A percentile compares a stretch with the other conserved stretches of the same genome.
phyloP scores from a whole-genome alignment of 2,113 vertebrate genomes.

The Spea multiplicata region DNA sequence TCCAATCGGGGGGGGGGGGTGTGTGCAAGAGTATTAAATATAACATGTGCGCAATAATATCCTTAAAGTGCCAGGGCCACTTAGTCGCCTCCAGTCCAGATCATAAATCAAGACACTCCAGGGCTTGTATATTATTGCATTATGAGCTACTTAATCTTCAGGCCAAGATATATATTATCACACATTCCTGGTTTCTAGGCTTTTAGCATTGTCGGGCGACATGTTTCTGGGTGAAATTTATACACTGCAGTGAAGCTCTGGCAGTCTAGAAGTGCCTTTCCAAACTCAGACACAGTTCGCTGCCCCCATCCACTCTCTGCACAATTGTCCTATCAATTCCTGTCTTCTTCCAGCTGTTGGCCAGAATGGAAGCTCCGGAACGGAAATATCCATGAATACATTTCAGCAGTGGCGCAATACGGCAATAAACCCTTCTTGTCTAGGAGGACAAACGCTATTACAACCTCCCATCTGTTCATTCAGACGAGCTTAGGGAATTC shows the following conservation, averaged over 20 bases:
- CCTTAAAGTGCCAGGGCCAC: too few species aligned
- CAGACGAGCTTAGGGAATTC: background rate
- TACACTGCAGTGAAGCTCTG: background rate
- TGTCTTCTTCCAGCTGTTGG: constrained; percentile 32
- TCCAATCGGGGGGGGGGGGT: too few species aligned
- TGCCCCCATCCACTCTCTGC: background rate
- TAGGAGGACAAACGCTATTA: constrained; percentile 20
- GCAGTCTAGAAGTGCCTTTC: background rate
- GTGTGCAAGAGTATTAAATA: too few species aligned
- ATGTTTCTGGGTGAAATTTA: background rate
- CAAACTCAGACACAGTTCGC: constrained; percentile 18
- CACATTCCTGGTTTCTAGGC: too few species aligned
- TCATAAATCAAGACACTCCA: too few species aligned
- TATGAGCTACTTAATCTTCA: too few species aligned
- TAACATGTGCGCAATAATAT: too few species aligned
- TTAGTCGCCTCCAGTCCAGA: too few species aligned
- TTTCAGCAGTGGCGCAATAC: constrained; percentile 23
- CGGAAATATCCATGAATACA: constrained; percentile 24
- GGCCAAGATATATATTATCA: too few species aligned
- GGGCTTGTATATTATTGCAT: too few species aligned
- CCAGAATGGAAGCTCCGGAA: constrained; percentile 10
- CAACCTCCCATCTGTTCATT: constrained; percentile 27
- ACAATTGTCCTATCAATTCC: constrained; percentile 23
- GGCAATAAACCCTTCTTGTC: constrained; percentile 14
- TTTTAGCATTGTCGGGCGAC: background rate